Evolutionary conservation across 1,140 invertebrate species (phyloP), one percentile per base, ranked within the genome.

Genomic region (Hylaeus volcanicus): DNA sequence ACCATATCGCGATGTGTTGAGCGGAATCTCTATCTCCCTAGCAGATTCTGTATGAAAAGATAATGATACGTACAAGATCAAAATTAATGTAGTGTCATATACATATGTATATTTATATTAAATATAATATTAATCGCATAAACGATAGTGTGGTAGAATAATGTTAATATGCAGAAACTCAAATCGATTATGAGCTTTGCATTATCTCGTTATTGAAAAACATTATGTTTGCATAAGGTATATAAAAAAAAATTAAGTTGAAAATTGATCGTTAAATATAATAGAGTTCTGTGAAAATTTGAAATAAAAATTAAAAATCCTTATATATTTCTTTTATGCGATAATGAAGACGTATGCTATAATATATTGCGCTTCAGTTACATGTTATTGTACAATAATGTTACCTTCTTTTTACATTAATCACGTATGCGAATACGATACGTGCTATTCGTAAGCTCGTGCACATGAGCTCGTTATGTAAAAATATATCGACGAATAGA

Each of bases 371-470:
- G 12, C 45, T 61, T 64, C 48, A 43, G 11, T 74, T 66, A 61
- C 55, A 11, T 43, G 8, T 81, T 75, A 81, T 66, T 81, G 73
- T 81, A 81, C 79, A 81, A 69, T 55, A 74, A 37, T 58, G n/a
- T 74, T 56, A 3, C 53, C 26, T 63, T 63, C 60, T 74, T 74
- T 79, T 75, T 75, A 80, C 53, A 80, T n/a, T 63, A 60, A 43
- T 45, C 48, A 53, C 43, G 12, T 51, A 39, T 37, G 66, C 51
- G 43, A 74, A 45, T 58, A 43, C 37, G 26, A 51, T 43, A 66
- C 55, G 11, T 5, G 39, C 37, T 26, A 37, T 51, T 55, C 45
- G 14, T 12, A 69, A 68, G 14, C n/a, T 74, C 56, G 45, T 70
- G 53, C 56, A 37, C 45, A 41, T 26, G 66, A 76, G 66, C 56